Conservation (phyloP, 64 coral and sea anemone genomes). For the Astreopora myriophthalma region DNA sequence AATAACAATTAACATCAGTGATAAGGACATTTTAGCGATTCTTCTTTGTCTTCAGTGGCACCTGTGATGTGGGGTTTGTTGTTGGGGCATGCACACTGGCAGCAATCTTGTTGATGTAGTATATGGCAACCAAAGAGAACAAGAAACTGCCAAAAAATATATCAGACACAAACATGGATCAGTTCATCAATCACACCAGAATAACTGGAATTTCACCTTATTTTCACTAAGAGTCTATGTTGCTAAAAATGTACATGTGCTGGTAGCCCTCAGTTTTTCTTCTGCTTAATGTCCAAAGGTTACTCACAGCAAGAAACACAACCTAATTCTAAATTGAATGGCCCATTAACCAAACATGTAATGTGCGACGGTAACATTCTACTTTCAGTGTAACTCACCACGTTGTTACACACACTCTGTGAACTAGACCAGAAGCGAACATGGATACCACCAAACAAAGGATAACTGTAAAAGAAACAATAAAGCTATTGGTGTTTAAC, state of each 20-base stretch:
- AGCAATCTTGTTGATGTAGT: slow-evolving; percentile 92
- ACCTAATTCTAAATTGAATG: too few relatives aligned
- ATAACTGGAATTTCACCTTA: too few relatives aligned
- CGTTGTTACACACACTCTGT: slow-evolving; percentile 96
- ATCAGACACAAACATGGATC: background rate
- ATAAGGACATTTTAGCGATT: background rate
- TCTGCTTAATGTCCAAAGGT: too few relatives aligned
- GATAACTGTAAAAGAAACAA: slow-evolving; percentile 70
- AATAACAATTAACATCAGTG: background rate
- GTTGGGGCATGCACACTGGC: slow-evolving; percentile 59
- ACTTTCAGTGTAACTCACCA: slow-evolving; percentile 81
- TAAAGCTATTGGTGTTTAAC: too few relatives aligned
- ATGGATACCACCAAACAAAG: slow-evolving; percentile 86
- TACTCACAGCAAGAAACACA: too few relatives aligned
- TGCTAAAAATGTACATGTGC: background rate
- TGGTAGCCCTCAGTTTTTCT: too few relatives aligned
- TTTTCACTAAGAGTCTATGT: background rate
- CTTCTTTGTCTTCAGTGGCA: slow-evolving; percentile 19
- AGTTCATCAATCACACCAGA: background rate
- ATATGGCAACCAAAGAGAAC: slow-evolving; percentile 87
- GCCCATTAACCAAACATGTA: too few relatives aligned
- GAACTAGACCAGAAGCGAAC: slow-evolving; percentile 95
- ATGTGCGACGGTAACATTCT: too few relatives aligned
- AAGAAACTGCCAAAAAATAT: slow-evolving; percentile 70
- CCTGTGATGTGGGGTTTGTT: slow-evolving; percentile 20